phyloP scores from a whole-genome alignment of 1,140 invertebrate species.

The Laupala kohalensis region DNA sequence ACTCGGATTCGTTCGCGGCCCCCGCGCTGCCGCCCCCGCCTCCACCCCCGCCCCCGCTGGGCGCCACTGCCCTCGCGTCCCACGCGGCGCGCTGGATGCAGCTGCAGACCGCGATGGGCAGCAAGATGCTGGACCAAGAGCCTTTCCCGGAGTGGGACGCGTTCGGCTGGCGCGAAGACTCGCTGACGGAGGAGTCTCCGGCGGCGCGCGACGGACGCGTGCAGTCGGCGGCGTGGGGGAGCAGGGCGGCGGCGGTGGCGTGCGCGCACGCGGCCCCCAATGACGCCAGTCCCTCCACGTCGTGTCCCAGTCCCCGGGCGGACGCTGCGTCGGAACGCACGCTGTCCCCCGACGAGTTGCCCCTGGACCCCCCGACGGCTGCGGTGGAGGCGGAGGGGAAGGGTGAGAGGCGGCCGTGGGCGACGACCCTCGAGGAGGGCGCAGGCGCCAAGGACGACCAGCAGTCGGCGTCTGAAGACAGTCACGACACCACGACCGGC shows the following conservation, averaged over 20 bases:
- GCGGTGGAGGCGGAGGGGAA: conserved; percentile 33
- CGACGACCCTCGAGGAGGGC: conserved; percentile 18
- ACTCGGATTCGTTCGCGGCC: conserved; percentile 1
- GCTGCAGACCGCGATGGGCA: not conserved
- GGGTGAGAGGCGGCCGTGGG: no score
- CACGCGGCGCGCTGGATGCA: not conserved
- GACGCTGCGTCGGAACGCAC: conserved; percentile 45
- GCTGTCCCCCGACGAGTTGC: conserved; percentile 67
- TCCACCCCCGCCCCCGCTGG: conserved; percentile 31
- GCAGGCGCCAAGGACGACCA: not conserved
- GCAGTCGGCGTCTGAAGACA: not conserved
- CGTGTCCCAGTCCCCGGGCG: conserved; percentile 25
- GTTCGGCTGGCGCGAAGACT: not conserved
- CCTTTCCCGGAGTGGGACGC: not conserved
- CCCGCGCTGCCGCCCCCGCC: not conserved
- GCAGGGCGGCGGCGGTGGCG: no score
- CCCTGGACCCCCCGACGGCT: conserved; percentile 43
- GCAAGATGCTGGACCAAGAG: not conserved
- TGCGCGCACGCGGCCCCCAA: no score
- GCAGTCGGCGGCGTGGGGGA: no score
- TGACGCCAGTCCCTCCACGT: no score
- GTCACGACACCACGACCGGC: not conserved
- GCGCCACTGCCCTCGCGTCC: conserved; percentile 25
- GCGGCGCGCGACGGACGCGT: conserved; percentile 19
- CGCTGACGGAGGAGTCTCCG: not conserved